Evolutionary conservation across 2,888 invertebrate genomes (phyloP).

Genomic region (Cactoblastis cactorum): DNA sequence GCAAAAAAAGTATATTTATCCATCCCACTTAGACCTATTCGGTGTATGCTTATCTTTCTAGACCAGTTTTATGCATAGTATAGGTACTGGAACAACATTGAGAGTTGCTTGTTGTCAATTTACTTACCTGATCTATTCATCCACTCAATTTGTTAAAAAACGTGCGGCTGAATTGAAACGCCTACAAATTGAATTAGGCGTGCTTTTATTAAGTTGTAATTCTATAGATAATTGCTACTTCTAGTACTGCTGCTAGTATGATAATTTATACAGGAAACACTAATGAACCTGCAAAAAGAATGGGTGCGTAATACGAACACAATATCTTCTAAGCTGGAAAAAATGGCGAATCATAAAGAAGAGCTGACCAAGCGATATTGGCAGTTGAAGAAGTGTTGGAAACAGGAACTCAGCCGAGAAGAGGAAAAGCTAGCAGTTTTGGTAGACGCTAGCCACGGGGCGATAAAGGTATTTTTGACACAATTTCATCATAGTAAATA

Average conservation of each 20-base stretch:
- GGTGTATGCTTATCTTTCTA: no score
- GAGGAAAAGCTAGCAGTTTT: conserved; percentile 77
- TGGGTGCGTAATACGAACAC: conserved; percentile 63
- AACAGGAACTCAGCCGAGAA: conserved; percentile 67
- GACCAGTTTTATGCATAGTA: no score
- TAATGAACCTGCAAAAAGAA: conserved; percentile 70
- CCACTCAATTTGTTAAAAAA: background rate
- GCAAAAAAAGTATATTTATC: no score
- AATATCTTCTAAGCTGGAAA: conserved; percentile 62
- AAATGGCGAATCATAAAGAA: conserved; percentile 66
- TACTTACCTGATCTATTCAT: no score
- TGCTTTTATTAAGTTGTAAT: background rate
- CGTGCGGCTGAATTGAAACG: no score
- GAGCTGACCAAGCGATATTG: conserved; percentile 65
- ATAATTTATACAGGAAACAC: conserved; percentile 58
- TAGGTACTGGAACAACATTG: no score
- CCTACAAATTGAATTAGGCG: background rate
- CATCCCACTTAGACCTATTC: no score
- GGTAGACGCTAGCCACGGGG: conserved; percentile 81
- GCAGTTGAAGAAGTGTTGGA: conserved; percentile 76
- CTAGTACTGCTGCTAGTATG: no score
- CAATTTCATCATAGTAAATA: no score
- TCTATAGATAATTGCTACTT: no score
- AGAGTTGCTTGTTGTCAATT: no score
- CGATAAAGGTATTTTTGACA: conserved; percentile 79